phyloP scores from a whole-genome alignment of 2,888 invertebrate genomes.

The Anthophora plumipes region DNA sequence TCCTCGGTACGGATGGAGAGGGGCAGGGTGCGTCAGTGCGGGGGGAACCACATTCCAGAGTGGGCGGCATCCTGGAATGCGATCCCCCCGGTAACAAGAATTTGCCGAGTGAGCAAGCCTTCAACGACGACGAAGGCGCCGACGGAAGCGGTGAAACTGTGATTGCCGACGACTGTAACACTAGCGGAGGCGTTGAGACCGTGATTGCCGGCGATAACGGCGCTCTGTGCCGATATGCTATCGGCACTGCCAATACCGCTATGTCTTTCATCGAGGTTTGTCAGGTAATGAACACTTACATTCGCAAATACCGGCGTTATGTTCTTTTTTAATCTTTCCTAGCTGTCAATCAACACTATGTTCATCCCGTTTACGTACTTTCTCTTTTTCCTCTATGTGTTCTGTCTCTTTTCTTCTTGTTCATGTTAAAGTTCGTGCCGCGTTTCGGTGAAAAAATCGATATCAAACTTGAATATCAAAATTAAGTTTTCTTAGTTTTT shows the following conservation, averaged over 20 bases:
- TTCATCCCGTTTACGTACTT: background rate
- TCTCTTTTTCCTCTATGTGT: background rate
- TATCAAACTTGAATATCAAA: slow-evolving; percentile 1
- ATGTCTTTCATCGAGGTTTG: slow-evolving; percentile 83
- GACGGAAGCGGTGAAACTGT: slow-evolving; percentile 77
- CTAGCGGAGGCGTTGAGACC: slow-evolving; percentile 37
- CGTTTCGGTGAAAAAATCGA: slow-evolving; percentile 9
- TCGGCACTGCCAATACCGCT: slow-evolving; percentile 77
- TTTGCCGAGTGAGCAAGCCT: slow-evolving; percentile 75
- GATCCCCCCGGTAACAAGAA: slow-evolving; percentile 82
- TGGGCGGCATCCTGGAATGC: slow-evolving; percentile 84
- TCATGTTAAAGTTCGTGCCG: slow-evolving; percentile 1
- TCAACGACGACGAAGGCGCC: slow-evolving; percentile 74
- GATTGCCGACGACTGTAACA: slow-evolving; percentile 61
- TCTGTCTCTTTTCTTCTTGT: slow-evolving; percentile 21
- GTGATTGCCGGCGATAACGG: slow-evolving; percentile 50
- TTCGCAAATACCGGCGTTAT: slow-evolving; percentile 21
- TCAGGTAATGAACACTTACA: slow-evolving; percentile 75
- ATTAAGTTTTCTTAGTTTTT: background rate
- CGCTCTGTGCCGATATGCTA: slow-evolving; percentile 81
- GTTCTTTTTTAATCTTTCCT: slow-evolving; percentile 7
- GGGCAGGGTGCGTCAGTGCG: slow-evolving; percentile 74
- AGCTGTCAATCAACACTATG: slow-evolving; percentile 26
- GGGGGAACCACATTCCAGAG: slow-evolving; percentile 83
- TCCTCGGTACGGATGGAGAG: slow-evolving; percentile 66